Conservation (phyloP, 2,797 vertebrate species). For the Sardinella longiceps region DNA sequence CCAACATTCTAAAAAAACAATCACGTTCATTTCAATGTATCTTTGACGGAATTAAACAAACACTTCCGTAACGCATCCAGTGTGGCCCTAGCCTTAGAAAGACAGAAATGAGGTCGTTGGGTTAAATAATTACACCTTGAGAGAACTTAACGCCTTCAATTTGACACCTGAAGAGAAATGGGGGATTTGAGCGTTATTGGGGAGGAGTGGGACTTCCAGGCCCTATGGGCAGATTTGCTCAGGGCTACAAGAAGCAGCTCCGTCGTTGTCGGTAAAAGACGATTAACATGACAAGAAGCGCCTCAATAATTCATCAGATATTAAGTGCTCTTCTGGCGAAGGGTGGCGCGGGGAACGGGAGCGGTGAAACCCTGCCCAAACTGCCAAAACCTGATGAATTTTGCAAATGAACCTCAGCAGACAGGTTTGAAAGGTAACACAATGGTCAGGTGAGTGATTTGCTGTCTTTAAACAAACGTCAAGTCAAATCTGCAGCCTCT, state of each 20-base stretch:
- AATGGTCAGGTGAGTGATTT: not conserved
- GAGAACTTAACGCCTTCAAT: not conserved
- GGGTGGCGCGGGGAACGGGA: conserved; percentile 57
- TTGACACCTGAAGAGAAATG: not conserved
- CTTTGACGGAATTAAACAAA: too few relatives aligned
- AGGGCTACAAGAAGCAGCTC: not conserved
- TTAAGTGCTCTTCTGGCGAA: conserved; percentile 59
- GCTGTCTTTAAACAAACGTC: too few relatives aligned
- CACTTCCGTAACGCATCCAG: too few relatives aligned
- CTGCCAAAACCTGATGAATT: conserved; percentile 62
- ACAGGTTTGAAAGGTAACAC: conserved; percentile 26
- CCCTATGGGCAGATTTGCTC: not conserved
- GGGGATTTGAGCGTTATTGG: not conserved
- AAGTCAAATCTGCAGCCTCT: not conserved
- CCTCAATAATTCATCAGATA: conserved; percentile 72
- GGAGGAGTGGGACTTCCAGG: not conserved
- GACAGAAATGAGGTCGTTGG: not conserved
- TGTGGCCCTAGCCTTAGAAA: too few relatives aligned
- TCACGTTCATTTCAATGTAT: too few relatives aligned
- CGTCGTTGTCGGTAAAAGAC: conserved; percentile 54
- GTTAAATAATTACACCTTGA: not conserved
- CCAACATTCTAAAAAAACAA: too few relatives aligned
- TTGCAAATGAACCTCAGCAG: conserved; percentile 64
- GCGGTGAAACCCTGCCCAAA: conserved; percentile 67
- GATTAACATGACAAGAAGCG: conserved; percentile 68